These are phyloP conservation scores for Drosophila carrolli DNA, from an alignment of 1,140 invertebrate species.

Conservation along the genomic window DNA sequence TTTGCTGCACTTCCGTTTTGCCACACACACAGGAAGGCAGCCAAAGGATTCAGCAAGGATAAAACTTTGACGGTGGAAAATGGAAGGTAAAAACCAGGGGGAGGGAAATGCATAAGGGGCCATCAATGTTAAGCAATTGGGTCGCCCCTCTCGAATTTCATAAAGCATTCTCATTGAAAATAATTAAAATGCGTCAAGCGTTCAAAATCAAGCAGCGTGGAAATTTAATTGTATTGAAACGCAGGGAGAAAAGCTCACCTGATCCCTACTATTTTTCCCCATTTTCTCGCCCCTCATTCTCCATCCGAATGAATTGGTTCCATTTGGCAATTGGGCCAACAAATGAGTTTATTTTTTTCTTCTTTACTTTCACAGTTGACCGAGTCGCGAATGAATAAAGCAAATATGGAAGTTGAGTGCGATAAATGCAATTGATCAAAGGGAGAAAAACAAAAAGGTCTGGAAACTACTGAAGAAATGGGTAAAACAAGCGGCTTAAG, in stretches of 20 bases:
- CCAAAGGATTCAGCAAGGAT: slow-evolving; percentile 62
- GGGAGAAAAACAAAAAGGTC: neutral
- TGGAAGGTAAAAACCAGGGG: neutral
- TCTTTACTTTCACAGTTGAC: slow-evolving; percentile 19
- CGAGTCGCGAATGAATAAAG: slow-evolving; percentile 15
- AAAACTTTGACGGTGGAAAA: slow-evolving; percentile 13
- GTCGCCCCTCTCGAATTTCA: slow-evolving; percentile 64
- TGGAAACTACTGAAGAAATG: slow-evolving; percentile 6
- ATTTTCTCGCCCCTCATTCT: neutral
- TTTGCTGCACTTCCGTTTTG: slow-evolving; percentile 73
- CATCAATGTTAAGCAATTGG: slow-evolving; percentile 52
- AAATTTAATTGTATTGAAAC: slow-evolving; percentile 80
- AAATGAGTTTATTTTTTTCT: slow-evolving; percentile 37
- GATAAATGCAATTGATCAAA: slow-evolving; percentile 37
- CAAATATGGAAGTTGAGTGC: slow-evolving; percentile 25
- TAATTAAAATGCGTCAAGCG: slow-evolving; percentile 80
- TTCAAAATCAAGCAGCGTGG: slow-evolving; percentile 81
- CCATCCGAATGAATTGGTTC: slow-evolving; percentile 41
- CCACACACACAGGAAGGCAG: slow-evolving; percentile 26
- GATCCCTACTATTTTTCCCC: slow-evolving; percentile 9
- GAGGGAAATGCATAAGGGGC: neutral
- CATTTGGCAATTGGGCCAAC: slow-evolving; percentile 51
- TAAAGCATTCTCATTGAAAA: slow-evolving; percentile 78
- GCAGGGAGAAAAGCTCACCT: slow-evolving; percentile 17
- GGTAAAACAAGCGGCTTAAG: neutral